Percentiles rank a stretch among this genome's conserved stretches.
phyloP scores from a whole-genome alignment of 1,140 invertebrate genomes.

The Drosophila yakuba region DNA sequence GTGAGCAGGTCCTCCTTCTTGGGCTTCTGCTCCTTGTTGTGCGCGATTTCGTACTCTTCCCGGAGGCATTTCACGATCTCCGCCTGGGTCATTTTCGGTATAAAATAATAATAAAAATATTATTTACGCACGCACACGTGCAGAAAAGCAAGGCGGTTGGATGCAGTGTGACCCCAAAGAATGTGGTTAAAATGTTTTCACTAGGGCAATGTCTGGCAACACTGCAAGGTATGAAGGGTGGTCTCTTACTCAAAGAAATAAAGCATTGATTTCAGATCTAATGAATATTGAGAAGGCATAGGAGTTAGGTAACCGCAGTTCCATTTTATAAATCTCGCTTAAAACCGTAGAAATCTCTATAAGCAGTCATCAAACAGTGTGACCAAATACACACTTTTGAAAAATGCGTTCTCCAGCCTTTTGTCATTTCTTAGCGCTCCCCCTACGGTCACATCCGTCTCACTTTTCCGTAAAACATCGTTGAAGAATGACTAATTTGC shows the following conservation, averaged over 20 bases:
- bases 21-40: constrained; percentile 8
- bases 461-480: constrained; percentile 66
- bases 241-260: neutral
- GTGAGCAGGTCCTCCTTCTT: constrained; percentile 17
- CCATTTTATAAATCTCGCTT: neutral
- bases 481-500: constrained; percentile 78
- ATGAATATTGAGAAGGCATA: too few species aligned
- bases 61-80: constrained; percentile 27
- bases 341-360: neutral
- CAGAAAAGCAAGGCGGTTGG: constrained; percentile 1
- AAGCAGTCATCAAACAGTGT: neutral
- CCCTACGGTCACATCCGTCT: constrained; percentile 20
- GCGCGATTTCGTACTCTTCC: constrained; percentile 34
- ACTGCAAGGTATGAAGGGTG: neutral
- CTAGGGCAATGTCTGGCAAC: neutral
- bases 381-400: neutral
- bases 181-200: neutral
- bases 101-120: constrained; percentile 15
- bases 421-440: constrained; percentile 28
- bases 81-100: constrained; percentile 26
- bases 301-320: neutral
- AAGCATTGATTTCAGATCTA: too few species aligned
- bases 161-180: constrained; percentile 7
- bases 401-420: neutral
- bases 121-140: constrained; percentile 47